These are phyloP conservation scores for Spicauda simplicius DNA, from an alignment of 2,888 invertebrate genomes.

Conservation along the genomic window DNA sequence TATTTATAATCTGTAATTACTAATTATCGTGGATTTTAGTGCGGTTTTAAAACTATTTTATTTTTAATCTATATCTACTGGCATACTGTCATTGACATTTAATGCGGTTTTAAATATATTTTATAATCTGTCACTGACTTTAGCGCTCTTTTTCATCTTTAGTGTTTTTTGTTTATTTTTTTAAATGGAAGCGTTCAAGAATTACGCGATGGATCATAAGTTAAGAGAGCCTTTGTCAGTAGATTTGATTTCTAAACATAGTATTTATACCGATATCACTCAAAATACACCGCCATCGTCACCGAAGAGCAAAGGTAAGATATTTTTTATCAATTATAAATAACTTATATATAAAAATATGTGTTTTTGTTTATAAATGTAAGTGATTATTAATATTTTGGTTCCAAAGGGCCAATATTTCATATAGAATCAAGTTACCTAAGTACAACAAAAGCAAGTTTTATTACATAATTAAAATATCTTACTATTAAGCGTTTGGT, in stretches of 20 bases:
- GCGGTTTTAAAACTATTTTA: not conserved
- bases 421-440: no score
- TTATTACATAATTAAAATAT: no score
- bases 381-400: no score
- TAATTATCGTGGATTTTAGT: no score
- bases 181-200: constrained; percentile 58
- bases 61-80: not conserved
- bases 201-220: constrained; percentile 56
- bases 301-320: constrained; percentile 72
- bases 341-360: no score
- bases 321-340: not conserved
- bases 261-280: constrained; percentile 52
- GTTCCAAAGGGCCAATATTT: no score
- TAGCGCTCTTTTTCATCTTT: not conserved
- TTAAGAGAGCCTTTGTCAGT: constrained; percentile 58
- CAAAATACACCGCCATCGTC: constrained; percentile 68
- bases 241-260: constrained; percentile 58
- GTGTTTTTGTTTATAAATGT: no score
- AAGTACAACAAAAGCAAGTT: no score
- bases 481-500: no score
- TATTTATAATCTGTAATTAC: not conserved
- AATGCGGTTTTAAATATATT: not conserved
- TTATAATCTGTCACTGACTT: no score
- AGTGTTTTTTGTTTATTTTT: constrained; percentile 35
- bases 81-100: not conserved